phyloP scores from a whole-genome alignment of 2,113 vertebrate genomes.

The Dendropsophus ebraccatus region DNA sequence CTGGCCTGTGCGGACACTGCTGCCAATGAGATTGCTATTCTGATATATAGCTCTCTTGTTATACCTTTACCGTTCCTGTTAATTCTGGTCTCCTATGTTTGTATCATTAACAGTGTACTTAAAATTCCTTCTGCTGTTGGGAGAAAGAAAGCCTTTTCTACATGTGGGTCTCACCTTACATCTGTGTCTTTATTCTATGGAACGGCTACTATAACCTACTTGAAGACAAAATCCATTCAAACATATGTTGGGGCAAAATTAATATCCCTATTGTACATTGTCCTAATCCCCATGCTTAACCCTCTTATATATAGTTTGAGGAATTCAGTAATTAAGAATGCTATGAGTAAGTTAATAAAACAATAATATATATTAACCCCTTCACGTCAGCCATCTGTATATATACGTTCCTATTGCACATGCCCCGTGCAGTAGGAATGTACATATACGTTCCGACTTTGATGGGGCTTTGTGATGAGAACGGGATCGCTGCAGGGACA shows the following conservation, averaged over 20 bases:
- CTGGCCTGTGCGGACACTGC: slow-evolving; percentile 62
- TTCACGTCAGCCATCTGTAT: too few species aligned
- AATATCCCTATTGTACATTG: slow-evolving; percentile 11
- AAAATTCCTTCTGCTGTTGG: slow-evolving; percentile 41
- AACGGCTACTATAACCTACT: slow-evolving; percentile 40
- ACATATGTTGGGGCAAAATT: neutral
- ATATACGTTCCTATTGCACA: too few species aligned
- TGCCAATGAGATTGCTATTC: slow-evolving; percentile 60
- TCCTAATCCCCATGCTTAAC: slow-evolving; percentile 38
- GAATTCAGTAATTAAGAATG: slow-evolving; percentile 35
- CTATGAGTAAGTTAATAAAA: slow-evolving; percentile 14
- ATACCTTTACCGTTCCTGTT: slow-evolving; percentile 62
- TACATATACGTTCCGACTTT: too few species aligned
- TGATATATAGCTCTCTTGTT: slow-evolving; percentile 63
- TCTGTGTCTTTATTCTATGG: slow-evolving; percentile 59
- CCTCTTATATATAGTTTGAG: slow-evolving; percentile 50
- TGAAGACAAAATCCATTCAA: slow-evolving; percentile 31
- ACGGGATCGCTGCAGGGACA: too few species aligned
- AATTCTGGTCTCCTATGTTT: slow-evolving; percentile 60
- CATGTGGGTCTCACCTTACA: slow-evolving; percentile 30
- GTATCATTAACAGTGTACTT: slow-evolving; percentile 58
- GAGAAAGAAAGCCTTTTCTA: slow-evolving; percentile 55
- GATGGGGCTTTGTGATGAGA: too few species aligned
- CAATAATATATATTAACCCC: neutral
- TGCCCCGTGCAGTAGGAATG: too few species aligned